These are phyloP conservation scores for Esperia sulphurella DNA, from an alignment of 2,888 invertebrate genomes.

Conservation along the genomic window DNA sequence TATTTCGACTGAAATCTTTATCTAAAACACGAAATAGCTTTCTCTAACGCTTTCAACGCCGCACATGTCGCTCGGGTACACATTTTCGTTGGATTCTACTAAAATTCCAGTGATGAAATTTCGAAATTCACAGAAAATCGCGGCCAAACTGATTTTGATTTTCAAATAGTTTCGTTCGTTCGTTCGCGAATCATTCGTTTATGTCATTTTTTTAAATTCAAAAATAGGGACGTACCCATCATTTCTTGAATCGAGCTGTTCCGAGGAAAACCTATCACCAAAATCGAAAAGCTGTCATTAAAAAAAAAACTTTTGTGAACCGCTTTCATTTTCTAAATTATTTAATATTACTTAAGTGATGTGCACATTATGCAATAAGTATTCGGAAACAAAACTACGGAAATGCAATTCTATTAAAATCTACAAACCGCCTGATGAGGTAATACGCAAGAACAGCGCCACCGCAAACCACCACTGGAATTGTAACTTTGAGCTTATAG, in stretches of 20 bases:
- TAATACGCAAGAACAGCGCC: conserved; percentile 75
- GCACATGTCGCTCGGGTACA: conserved; percentile 73
- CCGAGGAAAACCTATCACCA: conserved; percentile 27
- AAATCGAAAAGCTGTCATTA: conserved; percentile 20
- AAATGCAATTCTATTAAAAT: conserved; percentile 22
- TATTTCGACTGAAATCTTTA: conserved; percentile 10
- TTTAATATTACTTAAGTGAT: not conserved
- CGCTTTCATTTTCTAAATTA: conserved; percentile 3
- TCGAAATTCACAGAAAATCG: conserved; percentile 14
- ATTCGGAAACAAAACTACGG: conserved; percentile 6
- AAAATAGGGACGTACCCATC: conserved; percentile 54
- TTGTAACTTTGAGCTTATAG: conserved; percentile 73
- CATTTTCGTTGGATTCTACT: conserved; percentile 39
- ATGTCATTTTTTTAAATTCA: conserved; percentile 30
- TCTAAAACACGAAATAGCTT: conserved; percentile 19
- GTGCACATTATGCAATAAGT: not conserved
- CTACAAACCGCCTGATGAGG: conserved; percentile 77
- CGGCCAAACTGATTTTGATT: conserved; percentile 9
- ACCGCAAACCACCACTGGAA: conserved; percentile 74
- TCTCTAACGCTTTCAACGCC: conserved; percentile 70
- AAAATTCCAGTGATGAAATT: conserved; percentile 10
- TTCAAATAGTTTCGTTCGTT: conserved; percentile 1
- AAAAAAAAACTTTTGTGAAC: not conserved
- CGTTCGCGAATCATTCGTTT: not conserved
- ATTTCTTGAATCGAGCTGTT: conserved; percentile 37